phyloP scores from a whole-genome alignment of 2,113 vertebrate species.

The Barbus barbus region DNA sequence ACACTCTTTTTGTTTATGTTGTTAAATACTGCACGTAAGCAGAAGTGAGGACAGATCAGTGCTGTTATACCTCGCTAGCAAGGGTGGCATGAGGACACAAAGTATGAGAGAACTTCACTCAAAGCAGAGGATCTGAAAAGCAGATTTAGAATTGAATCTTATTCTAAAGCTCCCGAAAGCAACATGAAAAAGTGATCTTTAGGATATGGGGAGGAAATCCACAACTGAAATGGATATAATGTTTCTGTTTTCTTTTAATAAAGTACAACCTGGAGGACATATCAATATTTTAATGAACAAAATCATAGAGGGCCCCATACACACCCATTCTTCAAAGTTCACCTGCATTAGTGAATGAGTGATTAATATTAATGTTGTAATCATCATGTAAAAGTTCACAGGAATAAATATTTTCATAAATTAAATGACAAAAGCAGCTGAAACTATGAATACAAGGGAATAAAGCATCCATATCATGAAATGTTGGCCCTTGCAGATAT shows the following conservation, averaged over 20 bases:
- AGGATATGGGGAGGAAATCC: slow-evolving; percentile 30
- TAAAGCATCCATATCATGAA: neutral
- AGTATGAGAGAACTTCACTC: neutral
- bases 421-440: neutral
- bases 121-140: slow-evolving; percentile 4
- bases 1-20: neutral
- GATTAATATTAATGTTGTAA: neutral
- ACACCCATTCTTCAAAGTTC: neutral
- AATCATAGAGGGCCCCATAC: neutral
- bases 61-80: neutral
- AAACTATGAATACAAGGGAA: neutral
- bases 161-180: slow-evolving; percentile 37
- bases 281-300: slow-evolving; percentile 14
- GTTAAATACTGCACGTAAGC: neutral
- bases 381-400: neutral
- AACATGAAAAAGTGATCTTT: slow-evolving; percentile 41
- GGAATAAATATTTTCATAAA: neutral
- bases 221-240: slow-evolving; percentile 34
- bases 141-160: slow-evolving; percentile 7
- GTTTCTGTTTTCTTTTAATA: slow-evolving; percentile 54
- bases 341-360: neutral
- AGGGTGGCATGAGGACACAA: neutral
- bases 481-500: neutral
- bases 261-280: slow-evolving; percentile 35
- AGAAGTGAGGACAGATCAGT: neutral